A percentile compares a stretch with the other conserved stretches of the same genome.
Conservation (phyloP, 1,140 invertebrate genomes). For the Bombus terrestris region DNA sequence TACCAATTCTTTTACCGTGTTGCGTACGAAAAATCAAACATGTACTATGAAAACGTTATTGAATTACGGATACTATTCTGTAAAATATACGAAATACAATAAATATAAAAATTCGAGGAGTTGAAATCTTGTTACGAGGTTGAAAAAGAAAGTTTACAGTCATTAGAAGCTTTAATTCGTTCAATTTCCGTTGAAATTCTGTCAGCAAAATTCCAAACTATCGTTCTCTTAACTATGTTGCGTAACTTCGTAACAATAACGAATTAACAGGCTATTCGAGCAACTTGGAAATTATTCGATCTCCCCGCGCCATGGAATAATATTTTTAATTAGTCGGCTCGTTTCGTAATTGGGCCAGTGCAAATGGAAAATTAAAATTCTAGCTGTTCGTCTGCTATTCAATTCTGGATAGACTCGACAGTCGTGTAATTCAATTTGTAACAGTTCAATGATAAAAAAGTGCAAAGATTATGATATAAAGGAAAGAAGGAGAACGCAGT, state of each 20-base stretch:
- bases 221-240: neutral
- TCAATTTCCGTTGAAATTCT: neutral
- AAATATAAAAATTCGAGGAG: no score
- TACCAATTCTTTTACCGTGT: no score
- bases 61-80: no score
- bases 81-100: no score
- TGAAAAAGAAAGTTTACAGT: neutral
- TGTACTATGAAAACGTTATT: no score
- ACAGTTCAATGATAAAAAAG: neutral
- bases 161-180: neutral
- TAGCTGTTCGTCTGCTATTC: no score
- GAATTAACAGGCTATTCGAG: neutral
- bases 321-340: neutral
- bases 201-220: neutral
- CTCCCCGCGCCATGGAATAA: neutral
- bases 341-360: neutral
- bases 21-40: no score
- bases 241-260: neutral
- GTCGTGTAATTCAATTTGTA: slow-evolving; percentile 43
- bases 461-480: neutral
- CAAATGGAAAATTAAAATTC: neutral
- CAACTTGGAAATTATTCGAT: neutral
- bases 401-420: neutral
- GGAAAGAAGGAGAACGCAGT: slow-evolving; percentile 34
- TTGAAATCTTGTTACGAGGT: neutral